Base-by-base conservation (phyloP, 2,888 invertebrate genomes). In the Deroplatys truncata region DNA sequence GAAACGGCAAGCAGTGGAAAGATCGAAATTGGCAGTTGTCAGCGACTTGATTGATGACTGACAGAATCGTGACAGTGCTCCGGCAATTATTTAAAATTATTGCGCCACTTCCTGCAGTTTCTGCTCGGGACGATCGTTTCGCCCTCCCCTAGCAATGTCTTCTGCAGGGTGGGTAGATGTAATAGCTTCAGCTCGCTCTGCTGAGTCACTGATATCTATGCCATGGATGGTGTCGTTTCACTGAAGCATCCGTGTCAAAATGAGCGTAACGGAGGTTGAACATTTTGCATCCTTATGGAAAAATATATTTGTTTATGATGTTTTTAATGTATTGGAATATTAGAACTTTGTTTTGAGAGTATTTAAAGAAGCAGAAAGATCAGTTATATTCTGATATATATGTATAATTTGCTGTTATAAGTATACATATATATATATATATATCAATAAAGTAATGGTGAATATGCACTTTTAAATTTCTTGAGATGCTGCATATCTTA, bases 31-130 rank as follows among this genome's bases (percentile, higher is more conserved):
- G 90, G 90, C 90, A 90, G 90, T 90, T 90, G 90, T 89, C 90
- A 90, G 87, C 87, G 28, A 28, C 89, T 29, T 89, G 90, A 90
- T 90, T 87, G 90, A 90, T 90, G 89, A 84, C 89, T 90, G 90
- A 89, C 90, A 90, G 85, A 90, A 89, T 56, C 87, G 84, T 90
- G 90, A 90, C 90, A 88, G 86, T 49, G 85, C 85, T 8, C 35
- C 82, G 89, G 90, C 90, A 90, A 90, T 90, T 90, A 90, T 90
- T 90, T 90, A 90, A 90, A 90, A 90, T 86, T 86, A 86, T 86
- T 86, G 86, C 86, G 28, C 86, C 25, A 72, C 86, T 90, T 90
- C 89, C 88, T 88, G 88, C 89, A 82, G 85, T 85, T 84, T 82
- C 89, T 88, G 85, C 84, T 89, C 87, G 87, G 56, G 56, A 20